Evolutionary conservation across 2,797 vertebrate genomes (phyloP).

Genomic region (Pteropus rufus): DNA sequence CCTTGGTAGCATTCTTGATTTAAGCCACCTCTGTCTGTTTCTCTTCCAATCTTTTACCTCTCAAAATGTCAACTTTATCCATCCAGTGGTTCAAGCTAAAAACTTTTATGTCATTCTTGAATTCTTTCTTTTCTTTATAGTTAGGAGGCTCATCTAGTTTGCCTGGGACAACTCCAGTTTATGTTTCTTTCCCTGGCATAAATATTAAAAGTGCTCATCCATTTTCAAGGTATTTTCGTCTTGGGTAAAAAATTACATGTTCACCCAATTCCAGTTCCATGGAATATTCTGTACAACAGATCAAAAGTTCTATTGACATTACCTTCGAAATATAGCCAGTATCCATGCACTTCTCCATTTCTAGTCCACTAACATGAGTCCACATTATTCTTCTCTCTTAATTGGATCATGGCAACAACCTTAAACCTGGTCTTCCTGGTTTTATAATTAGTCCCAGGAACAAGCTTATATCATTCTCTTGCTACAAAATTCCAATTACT

Average conservation of each 20-base stretch:
- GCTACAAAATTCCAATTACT: not conserved
- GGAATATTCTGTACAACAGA: not conserved
- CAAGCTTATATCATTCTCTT: not conserved
- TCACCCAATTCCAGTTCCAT: not conserved
- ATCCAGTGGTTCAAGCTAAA: not conserved
- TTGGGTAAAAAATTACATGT: not conserved
- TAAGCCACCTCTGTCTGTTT: not conserved
- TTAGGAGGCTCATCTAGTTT: not conserved
- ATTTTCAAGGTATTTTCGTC: not conserved
- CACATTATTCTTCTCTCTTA: not conserved
- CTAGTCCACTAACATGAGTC: not conserved
- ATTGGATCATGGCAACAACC: not conserved
- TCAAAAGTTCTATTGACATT: not conserved
- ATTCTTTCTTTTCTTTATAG: not conserved
- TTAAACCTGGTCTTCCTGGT: not conserved
- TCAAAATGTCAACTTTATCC: not conserved
- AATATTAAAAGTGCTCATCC: not conserved
- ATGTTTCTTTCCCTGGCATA: not conserved
- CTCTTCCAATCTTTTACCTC: not conserved
- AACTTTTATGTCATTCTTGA: not conserved
- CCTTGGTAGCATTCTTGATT: not conserved
- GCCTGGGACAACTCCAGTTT: not conserved
- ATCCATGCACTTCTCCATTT: not conserved
- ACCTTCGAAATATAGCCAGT: not conserved
- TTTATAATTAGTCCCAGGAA: not conserved